A percentile compares a stretch with the other conserved stretches of the same genome.
These are phyloP conservation scores for Himalopsyche kuldschensis DNA, from an alignment of 2,888 invertebrate genomes.

Conservation along the genomic window DNA sequence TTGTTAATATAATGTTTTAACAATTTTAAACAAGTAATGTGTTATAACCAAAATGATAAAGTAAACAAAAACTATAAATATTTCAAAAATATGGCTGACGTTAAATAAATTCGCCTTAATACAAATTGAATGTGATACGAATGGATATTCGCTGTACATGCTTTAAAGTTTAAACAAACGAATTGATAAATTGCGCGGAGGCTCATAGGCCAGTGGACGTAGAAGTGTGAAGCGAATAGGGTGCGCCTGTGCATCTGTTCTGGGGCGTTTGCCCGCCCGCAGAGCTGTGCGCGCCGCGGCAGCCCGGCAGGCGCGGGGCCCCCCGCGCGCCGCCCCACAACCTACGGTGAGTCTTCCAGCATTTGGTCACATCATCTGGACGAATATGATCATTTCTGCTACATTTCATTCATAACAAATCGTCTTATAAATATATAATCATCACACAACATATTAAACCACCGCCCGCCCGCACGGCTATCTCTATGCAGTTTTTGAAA, in stretches of 20 bases:
- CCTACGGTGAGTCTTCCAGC: background rate
- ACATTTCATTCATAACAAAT: background rate
- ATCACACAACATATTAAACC: background rate
- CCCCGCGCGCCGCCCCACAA: background rate
- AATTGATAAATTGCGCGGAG: background rate
- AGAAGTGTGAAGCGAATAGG: background rate
- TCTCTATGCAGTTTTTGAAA: background rate
- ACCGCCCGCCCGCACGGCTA: background rate
- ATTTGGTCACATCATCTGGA: background rate
- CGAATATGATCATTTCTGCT: background rate
- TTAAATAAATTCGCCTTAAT: background rate
- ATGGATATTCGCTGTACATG: background rate
- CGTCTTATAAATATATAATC: background rate
- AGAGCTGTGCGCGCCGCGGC: background rate
- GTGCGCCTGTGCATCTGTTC: background rate
- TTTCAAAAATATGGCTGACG: background rate
- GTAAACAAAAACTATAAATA: background rate
- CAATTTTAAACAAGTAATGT: background rate
- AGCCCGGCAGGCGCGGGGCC: background rate
- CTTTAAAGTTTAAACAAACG: background rate
- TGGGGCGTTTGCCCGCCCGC: slow-evolving; percentile 12
- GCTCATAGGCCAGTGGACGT: background rate
- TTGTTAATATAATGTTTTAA: background rate
- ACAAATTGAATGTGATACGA: background rate
- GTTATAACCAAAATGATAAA: background rate